Evolutionary conservation across 2,797 vertebrate genomes (phyloP).

Genomic region (Gila robusta): DNA sequence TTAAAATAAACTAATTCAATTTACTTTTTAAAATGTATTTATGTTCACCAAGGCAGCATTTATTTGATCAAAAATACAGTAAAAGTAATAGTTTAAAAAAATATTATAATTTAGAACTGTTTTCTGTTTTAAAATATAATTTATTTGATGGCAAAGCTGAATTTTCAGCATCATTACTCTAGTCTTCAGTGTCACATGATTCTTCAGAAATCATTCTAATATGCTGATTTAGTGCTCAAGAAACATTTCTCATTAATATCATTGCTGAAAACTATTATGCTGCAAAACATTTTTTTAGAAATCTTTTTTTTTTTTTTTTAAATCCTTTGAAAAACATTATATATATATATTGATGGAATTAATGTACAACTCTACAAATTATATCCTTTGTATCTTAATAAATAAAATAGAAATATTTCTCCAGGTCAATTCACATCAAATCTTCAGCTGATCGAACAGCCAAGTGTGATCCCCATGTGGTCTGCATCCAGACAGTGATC

Average conservation of each 20-base stretch:
- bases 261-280: not conserved
- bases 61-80: not conserved
- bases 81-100: not conserved
- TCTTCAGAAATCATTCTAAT: not conserved
- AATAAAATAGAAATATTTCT: too few species aligned
- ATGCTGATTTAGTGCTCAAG: not conserved
- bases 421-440: constrained; percentile 15
- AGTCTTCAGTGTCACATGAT: not conserved
- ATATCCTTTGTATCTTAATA: not conserved
- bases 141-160: not conserved
- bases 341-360: not conserved
- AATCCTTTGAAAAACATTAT: not conserved
- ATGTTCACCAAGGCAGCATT: not conserved
- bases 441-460: not conserved
- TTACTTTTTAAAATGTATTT: not conserved
- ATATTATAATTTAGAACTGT: not conserved
- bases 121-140: not conserved
- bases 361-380: not conserved
- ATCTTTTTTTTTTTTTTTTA: not conserved
- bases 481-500: not conserved
- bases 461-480: not conserved
- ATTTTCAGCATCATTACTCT: not conserved
- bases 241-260: not conserved
- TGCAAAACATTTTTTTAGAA: not conserved
- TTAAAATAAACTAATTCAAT: not conserved